These are phyloP conservation scores for Galemys pyrenaicus DNA, from an alignment of 2,113 vertebrate genomes.

Conservation along the genomic window DNA sequence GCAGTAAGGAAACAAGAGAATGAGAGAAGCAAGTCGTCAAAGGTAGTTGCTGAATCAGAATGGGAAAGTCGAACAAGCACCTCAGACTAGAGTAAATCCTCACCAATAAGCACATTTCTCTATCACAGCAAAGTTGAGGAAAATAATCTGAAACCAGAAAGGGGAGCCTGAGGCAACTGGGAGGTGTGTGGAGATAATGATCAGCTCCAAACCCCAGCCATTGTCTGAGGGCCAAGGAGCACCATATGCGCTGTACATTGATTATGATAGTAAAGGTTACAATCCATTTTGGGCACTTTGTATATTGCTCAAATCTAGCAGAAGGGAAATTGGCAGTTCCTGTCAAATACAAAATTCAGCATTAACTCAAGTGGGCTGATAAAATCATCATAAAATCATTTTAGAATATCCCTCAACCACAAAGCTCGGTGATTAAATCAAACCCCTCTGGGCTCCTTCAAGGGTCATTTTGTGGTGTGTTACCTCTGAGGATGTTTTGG, in stretches of 20 bases:
- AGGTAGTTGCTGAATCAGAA: neutral
- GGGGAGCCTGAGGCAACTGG: slow-evolving; percentile 58
- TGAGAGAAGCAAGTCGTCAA: slow-evolving; percentile 4
- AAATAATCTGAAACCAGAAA: slow-evolving; percentile 32
- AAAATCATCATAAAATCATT: slow-evolving; percentile 84
- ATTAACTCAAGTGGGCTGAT: slow-evolving; percentile 84
- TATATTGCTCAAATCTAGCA: slow-evolving; percentile 84
- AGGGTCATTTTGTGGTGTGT: neutral
- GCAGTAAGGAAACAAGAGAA: neutral
- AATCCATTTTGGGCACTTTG: slow-evolving; percentile 77
- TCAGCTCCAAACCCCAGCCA: slow-evolving; percentile 66
- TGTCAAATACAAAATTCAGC: slow-evolving; percentile 82
- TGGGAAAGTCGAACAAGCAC: slow-evolving; percentile 5
- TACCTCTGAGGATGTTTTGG: neutral
- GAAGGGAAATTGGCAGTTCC: slow-evolving; percentile 85
- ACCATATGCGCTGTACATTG: slow-evolving; percentile 80
- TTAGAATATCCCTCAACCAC: slow-evolving; percentile 84
- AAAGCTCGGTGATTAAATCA: slow-evolving; percentile 81
- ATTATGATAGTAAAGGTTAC: slow-evolving; percentile 81
- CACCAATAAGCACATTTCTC: neutral
- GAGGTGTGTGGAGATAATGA: slow-evolving; percentile 75
- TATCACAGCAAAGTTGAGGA: slow-evolving; percentile 35
- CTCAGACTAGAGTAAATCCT: slow-evolving; percentile 46
- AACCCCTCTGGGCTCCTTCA: slow-evolving; percentile 66
- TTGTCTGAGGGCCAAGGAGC: slow-evolving; percentile 77